Conservation (phyloP, 2,888 invertebrate species). For the Encarsia formosa region DNA sequence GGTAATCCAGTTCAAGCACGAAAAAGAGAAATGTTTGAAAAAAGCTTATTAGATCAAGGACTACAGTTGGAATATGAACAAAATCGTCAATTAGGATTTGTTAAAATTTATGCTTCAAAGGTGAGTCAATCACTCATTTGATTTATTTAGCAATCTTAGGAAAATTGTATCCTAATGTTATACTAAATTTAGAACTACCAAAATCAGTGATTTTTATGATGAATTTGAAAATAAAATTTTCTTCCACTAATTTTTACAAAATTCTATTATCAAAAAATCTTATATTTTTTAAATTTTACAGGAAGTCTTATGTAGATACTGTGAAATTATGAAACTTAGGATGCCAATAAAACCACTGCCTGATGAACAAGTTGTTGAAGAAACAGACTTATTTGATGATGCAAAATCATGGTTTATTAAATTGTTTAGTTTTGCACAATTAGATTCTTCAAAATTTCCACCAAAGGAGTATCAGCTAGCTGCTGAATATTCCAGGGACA, state of each 20-base stretch:
- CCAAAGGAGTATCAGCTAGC: slow-evolving; percentile 61
- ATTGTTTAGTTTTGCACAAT: slow-evolving; percentile 56
- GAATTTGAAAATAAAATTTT: neutral
- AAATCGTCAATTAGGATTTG: slow-evolving; percentile 62
- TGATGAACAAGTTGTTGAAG: slow-evolving; percentile 31
- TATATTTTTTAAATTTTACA: slow-evolving; percentile 19
- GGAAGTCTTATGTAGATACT: slow-evolving; percentile 68
- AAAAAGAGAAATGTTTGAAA: slow-evolving; percentile 50
- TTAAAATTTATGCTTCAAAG: slow-evolving; percentile 70
- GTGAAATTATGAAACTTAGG: slow-evolving; percentile 72
- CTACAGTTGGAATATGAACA: slow-evolving; percentile 61
- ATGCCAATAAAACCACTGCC: slow-evolving; percentile 64
- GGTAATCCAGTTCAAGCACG: slow-evolving; percentile 40
- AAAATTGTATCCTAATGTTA: neutral
- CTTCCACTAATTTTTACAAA: no score
- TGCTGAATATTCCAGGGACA: slow-evolving; percentile 67
- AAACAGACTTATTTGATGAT: slow-evolving; percentile 48
- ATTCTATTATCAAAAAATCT: neutral
- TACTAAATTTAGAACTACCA: no score
- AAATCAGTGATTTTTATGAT: no score
- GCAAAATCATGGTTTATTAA: slow-evolving; percentile 53
- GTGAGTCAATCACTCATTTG: slow-evolving; percentile 26
- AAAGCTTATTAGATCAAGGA: slow-evolving; percentile 53
- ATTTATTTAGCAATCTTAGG: neutral
- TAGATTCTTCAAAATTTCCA: slow-evolving; percentile 62